Base-by-base conservation (phyloP, 2,797 vertebrate genomes). In the Spondyliosoma cantharus region DNA sequence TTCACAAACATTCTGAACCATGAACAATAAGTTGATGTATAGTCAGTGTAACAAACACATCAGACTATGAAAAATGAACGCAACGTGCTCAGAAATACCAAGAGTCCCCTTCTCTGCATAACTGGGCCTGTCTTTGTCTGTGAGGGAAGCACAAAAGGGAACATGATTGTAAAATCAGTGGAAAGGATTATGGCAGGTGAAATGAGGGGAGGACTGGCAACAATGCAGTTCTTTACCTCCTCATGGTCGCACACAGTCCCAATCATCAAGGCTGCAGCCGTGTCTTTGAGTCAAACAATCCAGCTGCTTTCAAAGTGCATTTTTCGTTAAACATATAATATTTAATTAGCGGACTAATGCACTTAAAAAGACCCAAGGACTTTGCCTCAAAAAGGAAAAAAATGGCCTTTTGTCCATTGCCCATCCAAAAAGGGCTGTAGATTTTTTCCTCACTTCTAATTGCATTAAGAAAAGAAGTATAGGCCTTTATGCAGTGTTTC, bases 311-410 rank as follows among this genome's bases (percentile, higher is more conserved):
- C 83, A 92, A 92, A 89, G 83, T 78, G 73, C 87, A 90, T 92
- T 93, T 91, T 90, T 90, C 71, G 60, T 90, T 84, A 85, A 90
- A 93, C 84, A 86, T 93, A 92, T 91, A 79, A 93, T 91, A 92
- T 94, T 94, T 93, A 94, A 94, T 95, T 93, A 92, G 92, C 76
- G 5, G 90, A 86, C 91, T 92, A 91, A 92, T 90, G 83, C 85
- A 83, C 88, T 93, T 88, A 87, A 90, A 92, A 91, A 88, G 88
- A 92, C 84, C 90, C 93, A 94, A 95, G 93, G 94, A 92, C 93
- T 93, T 84, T 82, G 50, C 88, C 50, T 89, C 74, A 91, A 88
- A 91, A 77, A 81, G 65, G 66, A 74, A 86, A 91, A 92, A 90
- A 92, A 76, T 87, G 82, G 67, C 85, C 90, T 93, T 94, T 93